Conservation (phyloP, 2,888 invertebrate species). For the Napeogenes sylphis region DNA sequence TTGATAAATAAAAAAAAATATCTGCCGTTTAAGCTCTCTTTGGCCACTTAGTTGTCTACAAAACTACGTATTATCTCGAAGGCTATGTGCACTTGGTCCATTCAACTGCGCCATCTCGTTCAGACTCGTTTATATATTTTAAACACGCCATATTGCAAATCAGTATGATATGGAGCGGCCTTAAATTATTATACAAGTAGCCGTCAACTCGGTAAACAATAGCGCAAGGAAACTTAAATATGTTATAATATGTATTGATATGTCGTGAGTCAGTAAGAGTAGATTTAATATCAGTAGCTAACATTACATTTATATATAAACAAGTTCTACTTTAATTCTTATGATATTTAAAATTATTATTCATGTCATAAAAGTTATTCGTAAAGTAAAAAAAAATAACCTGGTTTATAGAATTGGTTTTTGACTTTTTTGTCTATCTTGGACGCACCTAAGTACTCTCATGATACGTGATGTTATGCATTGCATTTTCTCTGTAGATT, state of each 20-base stretch:
- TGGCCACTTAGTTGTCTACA: constrained; percentile 16
- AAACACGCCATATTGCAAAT: constrained; percentile 38
- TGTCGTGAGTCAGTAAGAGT: too few species aligned
- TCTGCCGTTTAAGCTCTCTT: constrained; percentile 3
- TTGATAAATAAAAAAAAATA: not conserved
- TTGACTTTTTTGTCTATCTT: constrained; percentile 9
- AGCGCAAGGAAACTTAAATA: constrained; percentile 4
- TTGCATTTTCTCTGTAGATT: constrained; percentile 27
- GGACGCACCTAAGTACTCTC: constrained; percentile 11
- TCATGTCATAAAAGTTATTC: too few species aligned
- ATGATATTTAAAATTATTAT: too few species aligned
- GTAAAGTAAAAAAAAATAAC: too few species aligned
- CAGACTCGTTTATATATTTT: constrained; percentile 35
- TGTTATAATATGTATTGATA: too few species aligned
- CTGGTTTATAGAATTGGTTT: constrained; percentile 18
- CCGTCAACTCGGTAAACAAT: constrained; percentile 16
- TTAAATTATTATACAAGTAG: constrained; percentile 31
- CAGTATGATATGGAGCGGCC: constrained; percentile 29
- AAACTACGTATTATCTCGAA: constrained; percentile 27
- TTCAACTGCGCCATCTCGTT: constrained; percentile 39
- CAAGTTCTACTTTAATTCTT: too few species aligned
- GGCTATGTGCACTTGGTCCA: constrained; percentile 27
- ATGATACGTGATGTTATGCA: constrained; percentile 30
- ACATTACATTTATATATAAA: too few species aligned
- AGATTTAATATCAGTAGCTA: too few species aligned